Evolutionary conservation across 2,888 invertebrate genomes (phyloP), one percentile per base, ranked within the genome.

Genomic region (Athalia cordata): DNA sequence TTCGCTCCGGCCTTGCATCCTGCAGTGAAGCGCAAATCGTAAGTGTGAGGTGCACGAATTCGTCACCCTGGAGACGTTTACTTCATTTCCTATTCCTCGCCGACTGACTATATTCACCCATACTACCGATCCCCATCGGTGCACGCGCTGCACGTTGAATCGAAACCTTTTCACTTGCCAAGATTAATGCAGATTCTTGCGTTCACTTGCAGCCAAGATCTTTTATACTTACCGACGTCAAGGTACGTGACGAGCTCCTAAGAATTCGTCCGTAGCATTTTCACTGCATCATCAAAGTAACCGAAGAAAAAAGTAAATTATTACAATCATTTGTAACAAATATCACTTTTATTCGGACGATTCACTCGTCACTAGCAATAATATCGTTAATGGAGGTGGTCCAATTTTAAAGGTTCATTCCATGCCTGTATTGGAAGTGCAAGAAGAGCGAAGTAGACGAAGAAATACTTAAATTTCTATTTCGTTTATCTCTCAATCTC

Each of bases 401-500:
- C 55, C 11, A 13, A 43, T 55, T 55, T n/a, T 50, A 4, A 68
- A 68, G 43, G 52, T 43, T 68, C n/a, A 68, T 68, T 55, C 43
- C 55, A n/a, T 72, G 45, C 59, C 13, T 59, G 72, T 72, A 72
- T 72, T 47, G 72, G 57, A 50, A 55, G 47, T 1, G 59, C 47
- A 47, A 47, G 62, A 45, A 62, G 9, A 45, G 9, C 6, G 66
- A 11, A 68, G 65, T 13, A 29, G 61, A 55, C 57, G 47, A 70
- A 61, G 67, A 50, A 68, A 77, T 79, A 64, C 74, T 81, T 79
- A 77, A 79, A 80, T 72, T 78, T 72, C 77, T 72, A 80, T 81
- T 79, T 77, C 77, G 81, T 81, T 55, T 72, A 80, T 77, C 79
- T 80, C 80, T 72, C 78, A 80, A 81, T 81, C 80, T 82, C 78